phyloP scores from a whole-genome alignment of 2,888 invertebrate genomes.

The Leucophenga montana region DNA sequence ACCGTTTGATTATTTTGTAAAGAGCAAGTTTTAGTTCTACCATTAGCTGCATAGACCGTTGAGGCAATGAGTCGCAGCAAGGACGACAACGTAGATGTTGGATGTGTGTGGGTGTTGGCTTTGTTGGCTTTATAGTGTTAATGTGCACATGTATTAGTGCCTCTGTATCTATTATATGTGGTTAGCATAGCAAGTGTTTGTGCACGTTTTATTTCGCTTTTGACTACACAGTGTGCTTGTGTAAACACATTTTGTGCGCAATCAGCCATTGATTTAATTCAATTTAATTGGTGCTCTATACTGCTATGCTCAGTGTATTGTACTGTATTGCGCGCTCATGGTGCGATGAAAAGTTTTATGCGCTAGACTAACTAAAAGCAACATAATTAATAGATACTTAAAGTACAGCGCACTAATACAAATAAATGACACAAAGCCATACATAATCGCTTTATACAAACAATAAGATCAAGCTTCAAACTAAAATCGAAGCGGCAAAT shows the following conservation, averaged over 20 bases:
- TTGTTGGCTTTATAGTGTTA: neutral
- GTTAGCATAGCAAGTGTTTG: neutral
- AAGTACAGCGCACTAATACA: neutral
- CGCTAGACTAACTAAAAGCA: too few species aligned
- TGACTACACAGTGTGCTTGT: constrained; percentile 3
- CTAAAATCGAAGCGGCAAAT: too few species aligned
- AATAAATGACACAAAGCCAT: neutral
- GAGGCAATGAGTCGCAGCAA: too few species aligned
- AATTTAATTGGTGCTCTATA: constrained; percentile 14
- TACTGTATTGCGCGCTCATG: neutral
- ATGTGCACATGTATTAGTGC: neutral
- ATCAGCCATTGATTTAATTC: constrained; percentile 27
- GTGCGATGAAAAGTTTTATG: too few species aligned
- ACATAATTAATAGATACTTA: too few species aligned
- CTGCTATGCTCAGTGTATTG: neutral
- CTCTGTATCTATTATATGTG: neutral
- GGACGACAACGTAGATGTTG: neutral
- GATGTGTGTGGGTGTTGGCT: neutral
- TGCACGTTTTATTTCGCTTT: constrained; percentile 1
- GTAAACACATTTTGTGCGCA: constrained; percentile 13
- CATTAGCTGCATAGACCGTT: neutral
- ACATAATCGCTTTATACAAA: too few species aligned
- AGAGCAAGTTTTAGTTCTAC: constrained; percentile 5
- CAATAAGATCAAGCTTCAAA: too few species aligned
- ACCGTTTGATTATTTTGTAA: constrained; percentile 20